Percentiles rank a stretch among this genome's conserved stretches.
Evolutionary conservation across 2,888 invertebrate genomes (phyloP).

Genomic region (Metopia argyrocephala): DNA sequence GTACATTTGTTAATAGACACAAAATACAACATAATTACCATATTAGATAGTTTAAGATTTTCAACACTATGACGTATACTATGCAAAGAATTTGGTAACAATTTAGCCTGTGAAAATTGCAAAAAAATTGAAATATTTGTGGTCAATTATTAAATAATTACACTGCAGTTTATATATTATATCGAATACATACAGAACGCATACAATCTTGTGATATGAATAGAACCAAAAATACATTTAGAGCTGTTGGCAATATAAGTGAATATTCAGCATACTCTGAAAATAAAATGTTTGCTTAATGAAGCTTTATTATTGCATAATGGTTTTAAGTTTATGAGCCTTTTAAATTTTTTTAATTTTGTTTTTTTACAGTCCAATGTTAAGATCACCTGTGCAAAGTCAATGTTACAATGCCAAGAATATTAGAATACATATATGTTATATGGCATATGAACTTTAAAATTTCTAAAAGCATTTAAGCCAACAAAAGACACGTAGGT

Average conservation of each 20-base stretch:
- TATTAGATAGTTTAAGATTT: constrained; percentile 64
- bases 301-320: neutral
- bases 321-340: neutral
- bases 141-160: constrained; percentile 17
- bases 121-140: neutral
- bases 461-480: no score
- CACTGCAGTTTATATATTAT: neutral
- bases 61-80: constrained; percentile 63
- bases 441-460: no score
- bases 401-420: constrained; percentile 34
- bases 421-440: neutral
- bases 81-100: constrained; percentile 64
- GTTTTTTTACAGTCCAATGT: constrained; percentile 26
- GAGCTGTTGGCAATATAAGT: constrained; percentile 64
- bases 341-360: constrained; percentile 20
- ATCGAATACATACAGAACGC: constrained; percentile 63
- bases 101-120: constrained; percentile 56
- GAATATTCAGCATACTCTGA: constrained; percentile 63
- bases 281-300: neutral
- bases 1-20: neutral
- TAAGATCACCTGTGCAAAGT: constrained; percentile 34
- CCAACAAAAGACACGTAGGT: no score
- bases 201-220: constrained; percentile 67
- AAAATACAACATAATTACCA: constrained; percentile 54
- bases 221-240: constrained; percentile 65